phyloP scores from a whole-genome alignment of 2,113 vertebrate species.

The Mastomys natalensis region DNA sequence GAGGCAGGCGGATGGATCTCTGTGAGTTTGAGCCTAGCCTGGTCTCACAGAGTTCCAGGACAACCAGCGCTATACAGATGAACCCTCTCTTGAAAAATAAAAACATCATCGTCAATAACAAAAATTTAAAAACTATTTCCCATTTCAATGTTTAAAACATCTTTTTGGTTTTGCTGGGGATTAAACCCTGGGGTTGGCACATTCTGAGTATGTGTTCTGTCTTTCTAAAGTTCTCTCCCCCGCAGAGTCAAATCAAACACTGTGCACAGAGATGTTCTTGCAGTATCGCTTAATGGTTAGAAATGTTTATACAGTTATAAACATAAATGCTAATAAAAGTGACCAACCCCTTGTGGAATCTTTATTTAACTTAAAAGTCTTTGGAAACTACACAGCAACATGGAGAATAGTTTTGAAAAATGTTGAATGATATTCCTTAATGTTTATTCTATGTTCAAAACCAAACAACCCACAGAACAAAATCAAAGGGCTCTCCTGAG shows the following conservation, averaged over 20 bases:
- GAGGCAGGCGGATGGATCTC: background rate
- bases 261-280: background rate
- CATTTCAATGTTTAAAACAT: background rate
- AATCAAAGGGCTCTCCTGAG: background rate
- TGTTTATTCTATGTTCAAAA: background rate
- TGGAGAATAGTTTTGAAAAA: conserved; percentile 34
- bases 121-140: background rate
- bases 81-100: background rate
- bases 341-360: background rate
- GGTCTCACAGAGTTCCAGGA: background rate
- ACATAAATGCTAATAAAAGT: background rate
- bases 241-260: conserved; percentile 17
- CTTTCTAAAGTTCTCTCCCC: background rate
- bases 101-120: background rate
- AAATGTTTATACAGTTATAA: conserved; percentile 5
- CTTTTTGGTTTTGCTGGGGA: background rate
- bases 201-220: background rate
- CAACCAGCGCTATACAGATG: background rate
- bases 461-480: background rate
- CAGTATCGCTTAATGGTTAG: conserved; percentile 8
- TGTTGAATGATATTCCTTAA: conserved; percentile 1
- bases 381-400: conserved; percentile 18
- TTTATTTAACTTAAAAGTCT: conserved; percentile 35
- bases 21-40: background rate
- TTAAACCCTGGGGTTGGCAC: background rate